Percentiles rank a stretch among this genome's conserved stretches.
These are phyloP conservation scores for Nymphalis polychloros DNA, from an alignment of 2,888 invertebrate species.

Conservation along the genomic window DNA sequence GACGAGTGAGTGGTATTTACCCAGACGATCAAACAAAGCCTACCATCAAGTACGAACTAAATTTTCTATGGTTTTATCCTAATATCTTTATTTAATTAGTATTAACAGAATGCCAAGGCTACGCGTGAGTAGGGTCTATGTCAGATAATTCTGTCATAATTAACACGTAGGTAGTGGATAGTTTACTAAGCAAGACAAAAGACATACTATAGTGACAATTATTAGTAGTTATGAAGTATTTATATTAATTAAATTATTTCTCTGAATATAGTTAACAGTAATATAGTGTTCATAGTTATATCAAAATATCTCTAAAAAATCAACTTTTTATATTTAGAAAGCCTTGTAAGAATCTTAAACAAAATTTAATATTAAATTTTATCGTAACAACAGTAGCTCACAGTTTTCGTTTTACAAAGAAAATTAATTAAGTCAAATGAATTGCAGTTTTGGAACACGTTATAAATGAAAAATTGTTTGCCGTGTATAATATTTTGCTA, in stretches of 20 bases:
- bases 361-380: constrained; percentile 31
- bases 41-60: too few species aligned
- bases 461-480: constrained; percentile 34
- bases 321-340: constrained; percentile 21
- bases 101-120: too few species aligned
- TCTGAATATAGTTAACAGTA: too few species aligned
- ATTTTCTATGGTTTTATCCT: too few species aligned
- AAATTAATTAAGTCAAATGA: constrained; percentile 43
- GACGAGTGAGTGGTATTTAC: too few species aligned
- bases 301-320: constrained; percentile 8
- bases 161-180: too few species aligned
- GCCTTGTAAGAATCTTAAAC: constrained; percentile 18
- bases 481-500: neutral
- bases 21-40: too few species aligned
- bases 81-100: too few species aligned
- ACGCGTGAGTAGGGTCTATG: too few species aligned
- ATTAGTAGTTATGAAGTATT: neutral
- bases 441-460: constrained; percentile 33
- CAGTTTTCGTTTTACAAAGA: constrained; percentile 28
- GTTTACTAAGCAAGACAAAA: too few species aligned
- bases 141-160: too few species aligned
- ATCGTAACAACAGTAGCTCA: constrained; percentile 28
- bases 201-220: neutral
- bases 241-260: neutral
- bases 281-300: neutral